A percentile compares a stretch with the other conserved stretches of the same genome.
These are phyloP conservation scores for Clytia hemisphaerica DNA, from an alignment of 30 jellyfish, hydroid and myxozoan genomes.

Conservation along the genomic window DNA sequence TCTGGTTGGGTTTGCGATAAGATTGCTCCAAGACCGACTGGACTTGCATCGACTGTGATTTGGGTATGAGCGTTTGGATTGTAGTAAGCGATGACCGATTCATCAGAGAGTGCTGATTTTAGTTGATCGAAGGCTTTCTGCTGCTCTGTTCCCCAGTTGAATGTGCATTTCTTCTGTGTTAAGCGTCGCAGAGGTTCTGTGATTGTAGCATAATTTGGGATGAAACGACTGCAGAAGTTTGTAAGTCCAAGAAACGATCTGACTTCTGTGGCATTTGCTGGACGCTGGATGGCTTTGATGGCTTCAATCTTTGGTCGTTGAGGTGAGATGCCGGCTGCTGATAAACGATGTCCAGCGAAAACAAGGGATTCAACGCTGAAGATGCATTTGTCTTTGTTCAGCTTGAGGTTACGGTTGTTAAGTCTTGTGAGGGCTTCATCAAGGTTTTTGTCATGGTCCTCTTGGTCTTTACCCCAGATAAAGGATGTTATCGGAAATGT, in stretches of 20 bases:
- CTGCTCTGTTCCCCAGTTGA: no score
- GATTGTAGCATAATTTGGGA: conserved; percentile 22
- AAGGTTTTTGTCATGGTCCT: conserved; percentile 13
- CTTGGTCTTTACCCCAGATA: conserved; percentile 23
- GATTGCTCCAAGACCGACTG: no score
- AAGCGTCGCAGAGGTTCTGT: conserved; percentile 45
- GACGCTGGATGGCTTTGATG: conserved; percentile 28
- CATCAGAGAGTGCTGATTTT: no score
- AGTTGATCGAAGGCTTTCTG: no score
- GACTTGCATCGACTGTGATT: no score
- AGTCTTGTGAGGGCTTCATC: conserved; percentile 19
- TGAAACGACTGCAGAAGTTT: conserved; percentile 23
- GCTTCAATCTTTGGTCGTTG: conserved; percentile 25
- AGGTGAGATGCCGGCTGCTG: conserved; percentile 52
- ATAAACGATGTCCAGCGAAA: conserved; percentile 41
- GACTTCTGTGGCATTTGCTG: conserved; percentile 42
- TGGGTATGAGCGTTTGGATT: no score
- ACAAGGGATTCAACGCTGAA: conserved; percentile 36
- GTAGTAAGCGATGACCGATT: no score
- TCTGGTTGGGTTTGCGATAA: no score
- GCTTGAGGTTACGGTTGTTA: conserved; percentile 11
- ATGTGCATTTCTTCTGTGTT: no score
- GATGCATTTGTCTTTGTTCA: conserved; percentile 38
- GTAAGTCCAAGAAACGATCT: conserved; percentile 48
- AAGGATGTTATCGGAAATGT: no score